Evolutionary conservation across 2,888 invertebrate genomes (phyloP), one percentile per base, ranked within the genome.

Genomic region (Scrobipalpa atriplicella): DNA sequence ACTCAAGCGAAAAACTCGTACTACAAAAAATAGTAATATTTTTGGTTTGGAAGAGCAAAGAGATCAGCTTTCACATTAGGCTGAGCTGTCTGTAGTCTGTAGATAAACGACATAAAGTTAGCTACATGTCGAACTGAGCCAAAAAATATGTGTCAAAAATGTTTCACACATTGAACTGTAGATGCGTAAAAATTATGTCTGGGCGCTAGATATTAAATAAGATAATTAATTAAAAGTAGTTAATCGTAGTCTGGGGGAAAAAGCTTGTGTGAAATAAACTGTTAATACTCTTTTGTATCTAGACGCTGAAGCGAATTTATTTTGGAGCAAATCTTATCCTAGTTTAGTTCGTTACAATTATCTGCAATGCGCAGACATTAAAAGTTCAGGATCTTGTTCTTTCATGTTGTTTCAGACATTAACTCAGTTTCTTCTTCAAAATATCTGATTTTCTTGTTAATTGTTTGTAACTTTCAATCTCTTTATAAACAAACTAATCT

Each of bases 11-110:
- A 29, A 29, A 29, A 29, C 29, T 29, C 29, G 2, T 29, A 29
- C 29, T 29, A 29, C 29, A 58, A 21, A 21, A 10, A 16, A 38
- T n/a, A 58, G 58, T 58, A 13, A 38, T 58, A 58, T 58, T 58
- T 58, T 38, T 6, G 58, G 36, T 36, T 58, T 38, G 36, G n/a
- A 5, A 29, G 58, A 8, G 58, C 58, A 16, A 16, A n/a, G 38
- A 58, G 58, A 58, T 38, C 58, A 58, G 58, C 38, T 58, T 16
- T 58, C 58, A n/a, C 58, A 58, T 58, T 58, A 58, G 58, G 29
- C 38, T 36, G 58, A 58, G 58, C 58, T 38, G 16, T 36, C 54
- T 58, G 13, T 11, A 19, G 11, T 58, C n/a, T 29, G 52, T 19
- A 38, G 58, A 58, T 58, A 38, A 38, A 16, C 58, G 16, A 36